Evolutionary conservation across 2,797 vertebrate species (phyloP).

Genomic region (Galago senegalensis): DNA sequence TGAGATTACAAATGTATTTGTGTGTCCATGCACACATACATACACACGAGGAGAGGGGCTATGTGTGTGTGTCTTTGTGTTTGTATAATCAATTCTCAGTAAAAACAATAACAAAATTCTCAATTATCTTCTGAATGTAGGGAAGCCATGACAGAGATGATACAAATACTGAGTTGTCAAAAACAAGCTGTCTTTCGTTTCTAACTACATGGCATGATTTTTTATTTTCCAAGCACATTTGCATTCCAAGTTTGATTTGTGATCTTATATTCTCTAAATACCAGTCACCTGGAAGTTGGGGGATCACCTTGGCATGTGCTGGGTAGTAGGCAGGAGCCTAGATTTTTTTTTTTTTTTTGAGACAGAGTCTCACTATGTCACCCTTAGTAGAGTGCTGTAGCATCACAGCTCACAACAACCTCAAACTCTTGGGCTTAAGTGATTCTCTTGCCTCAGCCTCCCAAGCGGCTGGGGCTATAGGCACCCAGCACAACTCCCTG

Average conservation of each 20-base stretch:
- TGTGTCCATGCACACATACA: not conserved
- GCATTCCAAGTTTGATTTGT: constrained; percentile 68
- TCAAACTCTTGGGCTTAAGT: too few relatives aligned
- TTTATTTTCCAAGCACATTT: constrained; percentile 23
- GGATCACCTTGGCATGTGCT: constrained; percentile 24
- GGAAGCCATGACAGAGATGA: constrained; percentile 61
- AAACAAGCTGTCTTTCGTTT: constrained; percentile 69
- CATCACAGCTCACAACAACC: too few relatives aligned
- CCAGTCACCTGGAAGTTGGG: constrained; percentile 30
- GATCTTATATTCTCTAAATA: constrained; percentile 65
- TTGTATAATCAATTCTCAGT: constrained; percentile 30
- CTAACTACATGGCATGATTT: constrained; percentile 54
- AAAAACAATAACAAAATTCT: not conserved
- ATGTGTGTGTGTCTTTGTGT: constrained; percentile 44
- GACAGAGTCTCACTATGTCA: too few relatives aligned
- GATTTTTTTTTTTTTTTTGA: not conserved
- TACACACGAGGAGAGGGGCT: not conserved
- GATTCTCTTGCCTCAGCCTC: too few relatives aligned
- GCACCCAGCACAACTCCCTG: too few relatives aligned
- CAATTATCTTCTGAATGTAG: constrained; percentile 54
- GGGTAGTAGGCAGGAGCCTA: constrained; percentile 15
- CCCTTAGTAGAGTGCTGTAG: too few relatives aligned
- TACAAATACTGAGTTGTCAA: constrained; percentile 32
- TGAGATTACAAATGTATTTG: constrained; percentile 53
- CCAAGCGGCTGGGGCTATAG: too few relatives aligned